Conservation (phyloP, 2,888 invertebrate genomes). For the Eupithecia exiguata region DNA sequence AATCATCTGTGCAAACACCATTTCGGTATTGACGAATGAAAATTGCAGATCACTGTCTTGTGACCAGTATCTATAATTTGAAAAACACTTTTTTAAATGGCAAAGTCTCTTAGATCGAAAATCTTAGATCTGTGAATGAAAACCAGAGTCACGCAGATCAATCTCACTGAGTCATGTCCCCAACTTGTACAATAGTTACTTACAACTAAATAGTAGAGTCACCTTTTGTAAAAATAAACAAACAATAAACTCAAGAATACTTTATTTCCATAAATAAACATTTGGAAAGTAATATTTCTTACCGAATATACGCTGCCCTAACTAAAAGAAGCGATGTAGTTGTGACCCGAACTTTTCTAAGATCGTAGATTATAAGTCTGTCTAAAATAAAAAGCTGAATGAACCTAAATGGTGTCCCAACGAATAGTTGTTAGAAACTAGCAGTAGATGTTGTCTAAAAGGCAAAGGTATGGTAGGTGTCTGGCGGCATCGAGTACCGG, state of each 20-base stretch:
- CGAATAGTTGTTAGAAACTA: not conserved
- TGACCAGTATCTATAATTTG: not conserved
- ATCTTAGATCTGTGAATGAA: not conserved
- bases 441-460: not conserved
- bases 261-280: not conserved
- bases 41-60: not conserved
- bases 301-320: not conserved
- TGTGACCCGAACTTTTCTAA: not conserved
- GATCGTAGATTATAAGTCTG: not conserved
- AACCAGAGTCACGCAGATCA: not conserved
- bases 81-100: not conserved
- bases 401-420: not conserved
- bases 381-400: not conserved
- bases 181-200: not conserved
- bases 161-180: not conserved
- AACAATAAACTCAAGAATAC: not conserved
- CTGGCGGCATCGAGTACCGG: constrained; percentile 87
- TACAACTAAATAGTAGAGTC: not conserved
- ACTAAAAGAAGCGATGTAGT: too few species aligned
- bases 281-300: not conserved
- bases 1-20: not conserved
- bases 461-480: constrained; percentile 60
- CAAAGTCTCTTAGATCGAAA: not conserved
- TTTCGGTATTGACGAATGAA: not conserved
- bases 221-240: not conserved